Conservation (phyloP, 2,888 invertebrate genomes). For the Crossocerus cetratus region DNA sequence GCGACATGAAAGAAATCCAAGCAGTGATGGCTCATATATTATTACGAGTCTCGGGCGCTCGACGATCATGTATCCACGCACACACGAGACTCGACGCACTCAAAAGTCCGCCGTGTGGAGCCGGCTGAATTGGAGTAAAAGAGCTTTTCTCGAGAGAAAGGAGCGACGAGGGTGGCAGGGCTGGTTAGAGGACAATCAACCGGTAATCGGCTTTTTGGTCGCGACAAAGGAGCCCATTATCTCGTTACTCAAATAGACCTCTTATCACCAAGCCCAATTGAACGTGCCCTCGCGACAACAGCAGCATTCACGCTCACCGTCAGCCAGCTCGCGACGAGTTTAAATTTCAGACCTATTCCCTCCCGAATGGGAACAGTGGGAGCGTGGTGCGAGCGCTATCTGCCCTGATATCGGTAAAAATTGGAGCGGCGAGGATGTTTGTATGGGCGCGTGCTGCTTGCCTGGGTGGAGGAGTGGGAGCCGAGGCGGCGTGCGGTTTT, state of each 20-base stretch:
- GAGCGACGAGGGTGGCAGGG: conserved; percentile 31
- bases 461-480: too few species aligned
- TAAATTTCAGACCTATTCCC: too few species aligned
- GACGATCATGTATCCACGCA: too few species aligned
- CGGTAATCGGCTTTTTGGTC: conserved; percentile 66
- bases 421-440: too few species aligned
- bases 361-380: too few species aligned
- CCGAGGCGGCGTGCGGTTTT: conserved; percentile 36
- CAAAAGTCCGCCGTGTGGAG: conserved; percentile 8
- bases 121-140: conserved; percentile 38
- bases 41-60: too few species aligned
- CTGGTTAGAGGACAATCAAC: conserved; percentile 46
- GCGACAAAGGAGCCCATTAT: conserved; percentile 66
- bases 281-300: conserved; percentile 36
- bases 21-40: too few species aligned
- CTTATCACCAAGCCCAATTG: conserved; percentile 52
- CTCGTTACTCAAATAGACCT: conserved; percentile 67
- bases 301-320: conserved; percentile 18
- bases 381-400: too few species aligned
- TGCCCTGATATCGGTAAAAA: too few species aligned
- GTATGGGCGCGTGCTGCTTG: too few species aligned
- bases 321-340: background rate
- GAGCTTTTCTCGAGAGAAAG: conserved; percentile 38
- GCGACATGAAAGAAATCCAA: too few species aligned
- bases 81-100: too few species aligned